Base-by-base conservation (phyloP, 2,888 invertebrate species). In the Nemoura dubitans region DNA sequence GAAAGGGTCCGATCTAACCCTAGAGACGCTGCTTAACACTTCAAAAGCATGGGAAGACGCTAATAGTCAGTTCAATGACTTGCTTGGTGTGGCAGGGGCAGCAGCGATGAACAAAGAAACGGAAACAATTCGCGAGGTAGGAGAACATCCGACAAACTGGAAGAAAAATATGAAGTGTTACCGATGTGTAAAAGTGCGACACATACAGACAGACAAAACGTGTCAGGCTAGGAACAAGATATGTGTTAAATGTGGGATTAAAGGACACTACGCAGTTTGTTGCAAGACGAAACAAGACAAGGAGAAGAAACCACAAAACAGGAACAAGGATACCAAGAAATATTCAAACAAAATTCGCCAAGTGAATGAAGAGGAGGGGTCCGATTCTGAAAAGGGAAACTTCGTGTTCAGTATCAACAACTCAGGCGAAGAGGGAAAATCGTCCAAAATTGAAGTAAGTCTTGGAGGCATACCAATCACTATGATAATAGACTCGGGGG, bases 401-500 rank as follows among this genome's bases (percentile, higher is more conserved):
- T 16, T 83, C 5, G 28, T n/a, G 36, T 21, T 16, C 21, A 25
- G 30, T 36, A 6, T 21, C 7, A 29, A 36, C 6, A 83, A 42
- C 0, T 6, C 27, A 27, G 26, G 29, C 5, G n/a, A 26, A 1
- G 7, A 16, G 3, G 26, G 21, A n/a, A 26, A 26, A 29, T 26
- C 28, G 3, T 59, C 21, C 2, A 29, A 36, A 16, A 16, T 87
- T 16, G 27, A n/a, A 76, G 25, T 86, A 0, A 21, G 36, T 25
- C 77, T 87, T 36, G n/a, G n/a, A n/a, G n/a, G n/a, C n/a, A 83
- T 87, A 36, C n/a, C 16, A 6, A n/a, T 76, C 7, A 36, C 83
- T 6, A 25, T 86, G 25, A 27, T 87, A 78, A 83, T 86, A 29
- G 87, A 86, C 76, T 87, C 86, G 26, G 87, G 87, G 16, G 76